Evolutionary conservation across 2,113 vertebrate species (phyloP).

Genomic region (Theristicus caerulescens): DNA sequence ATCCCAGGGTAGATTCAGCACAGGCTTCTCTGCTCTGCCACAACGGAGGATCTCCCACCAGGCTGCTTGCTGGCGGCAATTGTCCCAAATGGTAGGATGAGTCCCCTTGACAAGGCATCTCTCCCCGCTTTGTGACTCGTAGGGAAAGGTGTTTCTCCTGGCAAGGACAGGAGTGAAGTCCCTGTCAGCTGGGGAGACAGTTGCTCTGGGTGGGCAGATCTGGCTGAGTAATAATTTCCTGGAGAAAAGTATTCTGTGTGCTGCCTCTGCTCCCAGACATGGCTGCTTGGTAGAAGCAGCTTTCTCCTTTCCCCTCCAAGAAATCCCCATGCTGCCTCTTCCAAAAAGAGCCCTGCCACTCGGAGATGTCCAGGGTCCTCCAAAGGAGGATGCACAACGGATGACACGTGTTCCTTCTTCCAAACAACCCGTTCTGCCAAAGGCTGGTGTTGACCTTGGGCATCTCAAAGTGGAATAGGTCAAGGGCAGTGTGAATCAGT

Average conservation of each 20-base stretch:
- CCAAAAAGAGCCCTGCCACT: neutral
- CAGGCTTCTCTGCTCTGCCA: neutral
- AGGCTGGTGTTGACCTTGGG: neutral
- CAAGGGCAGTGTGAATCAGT: rapidly evolving
- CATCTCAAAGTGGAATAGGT: no score
- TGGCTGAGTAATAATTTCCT: neutral
- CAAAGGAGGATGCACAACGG: neutral
- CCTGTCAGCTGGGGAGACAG: neutral
- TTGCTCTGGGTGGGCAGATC: neutral
- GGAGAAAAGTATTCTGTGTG: neutral
- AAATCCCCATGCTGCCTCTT: neutral
- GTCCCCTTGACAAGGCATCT: no score
- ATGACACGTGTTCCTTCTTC: neutral
- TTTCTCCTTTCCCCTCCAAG: neutral
- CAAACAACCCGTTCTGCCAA: rapidly evolving
- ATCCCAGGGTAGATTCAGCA: neutral
- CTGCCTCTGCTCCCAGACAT: neutral
- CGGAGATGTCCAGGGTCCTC: neutral
- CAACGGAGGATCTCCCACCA: neutral
- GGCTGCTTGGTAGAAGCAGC: neutral
- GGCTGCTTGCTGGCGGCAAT: neutral
- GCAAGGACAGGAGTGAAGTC: neutral
- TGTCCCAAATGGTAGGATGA: neutral
- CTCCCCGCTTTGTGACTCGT: neutral
- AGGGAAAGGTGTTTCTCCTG: neutral